Percentiles rank a stretch among this genome's conserved stretches.
Conservation (phyloP, 2,113 vertebrate species). For the Phoenicopterus ruber region DNA sequence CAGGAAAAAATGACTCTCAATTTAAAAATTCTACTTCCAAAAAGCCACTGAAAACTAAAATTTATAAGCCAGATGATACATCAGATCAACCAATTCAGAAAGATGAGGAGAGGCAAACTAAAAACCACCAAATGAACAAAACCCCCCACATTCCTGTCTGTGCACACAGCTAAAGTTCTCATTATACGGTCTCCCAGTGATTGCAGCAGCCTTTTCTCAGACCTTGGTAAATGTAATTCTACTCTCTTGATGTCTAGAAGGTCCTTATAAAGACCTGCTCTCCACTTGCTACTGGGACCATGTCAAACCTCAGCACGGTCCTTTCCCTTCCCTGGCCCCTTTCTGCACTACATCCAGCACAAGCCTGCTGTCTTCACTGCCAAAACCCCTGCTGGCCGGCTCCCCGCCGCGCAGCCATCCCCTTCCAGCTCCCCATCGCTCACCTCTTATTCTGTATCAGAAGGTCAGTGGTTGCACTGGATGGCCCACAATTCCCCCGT, state of each 20-base stretch:
- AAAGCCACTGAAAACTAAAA: neutral
- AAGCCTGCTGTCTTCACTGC: too few species aligned
- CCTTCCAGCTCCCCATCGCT: neutral
- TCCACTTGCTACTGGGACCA: neutral
- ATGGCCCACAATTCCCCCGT: neutral
- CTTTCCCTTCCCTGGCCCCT: neutral
- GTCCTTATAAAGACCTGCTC: neutral
- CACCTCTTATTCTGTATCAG: neutral
- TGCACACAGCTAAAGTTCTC: neutral
- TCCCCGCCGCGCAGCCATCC: neutral
- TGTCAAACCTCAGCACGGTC: neutral
- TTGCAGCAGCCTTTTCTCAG: neutral
- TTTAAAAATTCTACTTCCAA: neutral
- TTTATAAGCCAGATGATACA: neutral
- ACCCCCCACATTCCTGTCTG: neutral
- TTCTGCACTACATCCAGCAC: neutral
- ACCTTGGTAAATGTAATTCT: neutral
- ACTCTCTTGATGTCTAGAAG: neutral
- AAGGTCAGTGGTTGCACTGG: neutral
- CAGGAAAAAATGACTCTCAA: neutral
- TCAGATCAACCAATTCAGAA: neutral
- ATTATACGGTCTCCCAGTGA: fast-evolving
- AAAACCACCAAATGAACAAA: neutral
- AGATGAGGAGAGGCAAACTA: neutral
- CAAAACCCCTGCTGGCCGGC: neutral